Base-by-base conservation (phyloP, 2,113 vertebrate genomes). In the human (Homo sapiens) region DNA sequence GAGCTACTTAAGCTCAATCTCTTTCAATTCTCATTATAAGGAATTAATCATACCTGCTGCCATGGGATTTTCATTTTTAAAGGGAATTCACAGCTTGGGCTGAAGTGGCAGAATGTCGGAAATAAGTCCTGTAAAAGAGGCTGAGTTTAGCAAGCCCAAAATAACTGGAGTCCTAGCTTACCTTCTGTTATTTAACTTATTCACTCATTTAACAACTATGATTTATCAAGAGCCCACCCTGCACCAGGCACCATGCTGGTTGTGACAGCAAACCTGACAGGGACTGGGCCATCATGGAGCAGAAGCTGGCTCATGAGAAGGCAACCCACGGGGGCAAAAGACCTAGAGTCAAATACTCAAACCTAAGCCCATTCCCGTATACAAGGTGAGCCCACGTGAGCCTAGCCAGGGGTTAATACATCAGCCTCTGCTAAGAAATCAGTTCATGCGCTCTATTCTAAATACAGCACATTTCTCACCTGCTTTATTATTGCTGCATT, bases 61-160 rank as follows among this genome's bases (percentile, higher is more conserved):
- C 86, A 30, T 38, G 79, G 88, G 88, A 45, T 82, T 88, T 87
- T 92, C 38, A 59, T 52, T 87, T 75, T 90, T 75, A 84, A 97
- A 89, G 48, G 27, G 40, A 93, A 95, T 81, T 96, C 50, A 45
- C 40, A 90, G 59, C 64, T 78, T 95, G 73, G 83, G 32, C n/a
- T 89, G 16, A 85, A 76, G 50, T 72, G 32, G 78, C 32, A 93
- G 72, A 55, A 95, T 12, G 18, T 84, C 80, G 38, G 45, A 52
- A 48, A 35, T 30, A 61, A 85, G 18, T 25, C 38, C 83, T 64
- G 40, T 17, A 27, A 55, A 57, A 40, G 38, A 86, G 22, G 43
- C 0, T 50, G 82, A 85, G 85, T 81, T 86, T 57, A 75, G 38
- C 88, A 82, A 35, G 18, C 32, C 70, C 27, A 18, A 64, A n/a